Evolutionary conservation across 1,140 invertebrate species (phyloP).

Genomic region (Temnothorax nylanderi): DNA sequence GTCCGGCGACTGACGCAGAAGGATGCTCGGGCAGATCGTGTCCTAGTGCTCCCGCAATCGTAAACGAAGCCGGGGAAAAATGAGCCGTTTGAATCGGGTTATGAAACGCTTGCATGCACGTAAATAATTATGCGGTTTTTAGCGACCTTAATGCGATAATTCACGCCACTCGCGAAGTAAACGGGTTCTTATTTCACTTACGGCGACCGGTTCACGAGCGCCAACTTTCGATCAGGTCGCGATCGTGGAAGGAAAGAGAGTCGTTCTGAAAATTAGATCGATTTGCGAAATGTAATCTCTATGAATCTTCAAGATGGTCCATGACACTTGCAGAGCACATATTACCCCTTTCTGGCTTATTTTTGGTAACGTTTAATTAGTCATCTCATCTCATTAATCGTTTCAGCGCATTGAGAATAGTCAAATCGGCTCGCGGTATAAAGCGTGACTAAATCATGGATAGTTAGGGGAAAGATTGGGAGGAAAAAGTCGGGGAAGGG

Average conservation of each 20-base stretch:
- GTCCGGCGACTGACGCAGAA: conserved; percentile 16
- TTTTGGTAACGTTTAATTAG: too few species aligned
- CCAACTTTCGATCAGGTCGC: too few species aligned
- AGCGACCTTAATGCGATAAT: not conserved
- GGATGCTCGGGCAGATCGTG: conserved; percentile 3
- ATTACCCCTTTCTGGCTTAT: not conserved
- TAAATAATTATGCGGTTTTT: conserved; percentile 2
- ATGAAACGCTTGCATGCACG: not conserved
- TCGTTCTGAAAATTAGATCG: not conserved
- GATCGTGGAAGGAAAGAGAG: not conserved
- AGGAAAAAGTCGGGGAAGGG: not conserved
- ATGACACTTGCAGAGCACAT: not conserved
- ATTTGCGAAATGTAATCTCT: not conserved
- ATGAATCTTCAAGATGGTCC: not conserved
- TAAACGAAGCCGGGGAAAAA: not conserved
- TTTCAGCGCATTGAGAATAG: not conserved
- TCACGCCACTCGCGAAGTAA: not conserved
- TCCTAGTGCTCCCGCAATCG: not conserved
- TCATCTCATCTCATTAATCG: not conserved
- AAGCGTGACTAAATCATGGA: not conserved
- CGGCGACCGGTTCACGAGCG: too few species aligned
- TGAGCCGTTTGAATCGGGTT: not conserved
- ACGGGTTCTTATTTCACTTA: not conserved
- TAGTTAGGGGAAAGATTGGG: not conserved
- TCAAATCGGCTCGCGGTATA: too few species aligned